phyloP scores from a whole-genome alignment of 2,797 vertebrate species.

The Parauchenoglanis punctatus region DNA sequence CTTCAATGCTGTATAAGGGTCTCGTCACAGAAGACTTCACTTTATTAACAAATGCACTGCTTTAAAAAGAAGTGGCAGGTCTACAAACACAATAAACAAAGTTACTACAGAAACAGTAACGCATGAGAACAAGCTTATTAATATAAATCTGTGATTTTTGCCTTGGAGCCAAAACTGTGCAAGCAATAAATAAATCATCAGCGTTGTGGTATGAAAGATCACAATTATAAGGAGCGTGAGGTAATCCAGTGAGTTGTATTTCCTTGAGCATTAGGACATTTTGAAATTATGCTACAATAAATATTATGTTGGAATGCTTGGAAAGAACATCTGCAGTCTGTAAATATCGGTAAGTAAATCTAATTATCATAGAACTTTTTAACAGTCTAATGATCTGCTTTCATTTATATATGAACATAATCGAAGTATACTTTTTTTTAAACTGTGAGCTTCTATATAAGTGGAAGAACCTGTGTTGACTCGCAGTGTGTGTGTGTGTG shows the following conservation, averaged over 20 bases:
- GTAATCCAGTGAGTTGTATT: neutral
- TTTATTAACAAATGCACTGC: neutral
- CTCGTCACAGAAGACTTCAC: neutral
- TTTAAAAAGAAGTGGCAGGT: neutral
- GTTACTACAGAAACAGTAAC: neutral
- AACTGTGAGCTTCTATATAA: neutral
- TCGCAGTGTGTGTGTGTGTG: neutral
- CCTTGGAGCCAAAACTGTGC: neutral
- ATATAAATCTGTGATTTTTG: neutral
- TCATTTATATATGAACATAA: no score
- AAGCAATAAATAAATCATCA: neutral
- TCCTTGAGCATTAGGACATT: no score
- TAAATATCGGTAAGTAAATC: neutral
- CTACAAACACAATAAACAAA: no score
- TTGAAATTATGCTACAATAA: neutral
- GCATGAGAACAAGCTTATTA: neutral
- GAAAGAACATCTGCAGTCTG: neutral
- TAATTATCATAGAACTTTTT: neutral
- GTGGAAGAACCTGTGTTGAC: neutral
- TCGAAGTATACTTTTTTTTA: no score
- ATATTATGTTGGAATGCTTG: neutral
- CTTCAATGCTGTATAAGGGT: neutral
- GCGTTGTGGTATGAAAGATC: neutral
- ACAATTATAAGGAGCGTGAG: neutral
- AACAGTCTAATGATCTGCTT: neutral